Base-by-base conservation (phyloP, 1,140 invertebrate genomes). In the Matsumurasca onukii region DNA sequence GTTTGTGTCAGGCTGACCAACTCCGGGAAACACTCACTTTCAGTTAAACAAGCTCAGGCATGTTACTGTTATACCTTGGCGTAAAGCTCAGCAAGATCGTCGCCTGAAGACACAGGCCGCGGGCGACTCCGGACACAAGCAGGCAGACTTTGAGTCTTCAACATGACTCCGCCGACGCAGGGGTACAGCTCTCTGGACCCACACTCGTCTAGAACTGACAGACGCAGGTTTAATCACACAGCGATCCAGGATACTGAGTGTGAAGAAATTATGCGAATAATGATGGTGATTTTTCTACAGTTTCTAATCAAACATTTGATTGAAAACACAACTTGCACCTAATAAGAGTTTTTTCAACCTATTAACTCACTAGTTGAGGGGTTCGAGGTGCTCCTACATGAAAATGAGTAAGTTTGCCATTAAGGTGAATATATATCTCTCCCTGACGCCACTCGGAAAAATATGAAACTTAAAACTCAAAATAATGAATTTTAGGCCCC, bases 101-200 rank as follows among this genome's bases (percentile, higher is more conserved):
- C 87, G 75, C 87, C 86, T 1, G 86, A 87, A 15, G 86, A 88
- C 3, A 87, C 78, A 34, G 86, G 86, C 48, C 87, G 79, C 25
- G 83, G 83, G 72, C 86, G 85, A 0, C 85, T 84, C 25, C 87
- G 78, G 17, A 88, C 83, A 81, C 87, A 88, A 13, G 86, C 83
- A 1, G 88, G 88, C 68, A 90, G 79, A 72, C 87, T 89, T 45
- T 87, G 78, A 0, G 88, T 88, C 80, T 89, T 89, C 67, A 89
- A 78, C 62, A 73, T 67, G 25, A 65, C 52, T 25, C 62, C 66
- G 17, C 71, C 39, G 82, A 81, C 57, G 79, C 76, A 73, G 76
- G 80, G 45, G 79, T 65, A 78, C 80, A 59, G 48, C 78, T 77
- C 57, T 76, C 74, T 67, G 76, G 75, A 29, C 76, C 76, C 73